Percentiles rank a stretch among this genome's conserved stretches.
Conservation (phyloP, 1,140 invertebrate species). For the Megalopta genalis region DNA sequence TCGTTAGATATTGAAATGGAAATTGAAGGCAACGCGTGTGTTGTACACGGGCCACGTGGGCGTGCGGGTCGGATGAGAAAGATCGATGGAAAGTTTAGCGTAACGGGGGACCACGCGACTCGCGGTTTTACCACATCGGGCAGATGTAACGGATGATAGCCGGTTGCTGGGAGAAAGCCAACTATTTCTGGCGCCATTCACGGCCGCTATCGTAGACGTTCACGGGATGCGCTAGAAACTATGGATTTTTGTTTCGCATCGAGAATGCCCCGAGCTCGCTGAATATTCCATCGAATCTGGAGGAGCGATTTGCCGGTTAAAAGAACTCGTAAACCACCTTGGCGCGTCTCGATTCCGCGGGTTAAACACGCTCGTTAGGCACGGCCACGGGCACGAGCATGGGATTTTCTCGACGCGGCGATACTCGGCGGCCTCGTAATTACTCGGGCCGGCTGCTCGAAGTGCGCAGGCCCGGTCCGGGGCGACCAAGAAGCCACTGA, state of each 20-base stretch:
- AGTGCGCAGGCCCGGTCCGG: neutral
- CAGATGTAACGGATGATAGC: neutral
- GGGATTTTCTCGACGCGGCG: neutral
- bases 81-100: slow-evolving; percentile 33
- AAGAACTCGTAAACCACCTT: neutral
- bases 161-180: neutral
- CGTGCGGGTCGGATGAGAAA: neutral
- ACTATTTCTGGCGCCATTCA: too few species aligned
- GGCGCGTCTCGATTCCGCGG: neutral
- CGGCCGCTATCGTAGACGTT: too few species aligned
- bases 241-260: too few species aligned
- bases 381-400: neutral
- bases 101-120: neutral
- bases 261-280: too few species aligned
- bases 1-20: slow-evolving; percentile 42
- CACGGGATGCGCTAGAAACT: too few species aligned
- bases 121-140: neutral
- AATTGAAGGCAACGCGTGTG: neutral
- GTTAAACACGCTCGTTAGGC: slow-evolving; percentile 30
- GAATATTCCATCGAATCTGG: too few species aligned
- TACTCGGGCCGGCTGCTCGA: neutral
- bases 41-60: neutral
- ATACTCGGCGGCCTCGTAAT: slow-evolving; percentile 33
- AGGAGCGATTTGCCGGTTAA: too few species aligned
- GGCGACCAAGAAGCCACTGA: slow-evolving; percentile 34